A percentile compares a stretch with the other conserved stretches of the same genome.
phyloP scores from a whole-genome alignment of 2,888 invertebrate species.

The Adelphocoris suturalis region DNA sequence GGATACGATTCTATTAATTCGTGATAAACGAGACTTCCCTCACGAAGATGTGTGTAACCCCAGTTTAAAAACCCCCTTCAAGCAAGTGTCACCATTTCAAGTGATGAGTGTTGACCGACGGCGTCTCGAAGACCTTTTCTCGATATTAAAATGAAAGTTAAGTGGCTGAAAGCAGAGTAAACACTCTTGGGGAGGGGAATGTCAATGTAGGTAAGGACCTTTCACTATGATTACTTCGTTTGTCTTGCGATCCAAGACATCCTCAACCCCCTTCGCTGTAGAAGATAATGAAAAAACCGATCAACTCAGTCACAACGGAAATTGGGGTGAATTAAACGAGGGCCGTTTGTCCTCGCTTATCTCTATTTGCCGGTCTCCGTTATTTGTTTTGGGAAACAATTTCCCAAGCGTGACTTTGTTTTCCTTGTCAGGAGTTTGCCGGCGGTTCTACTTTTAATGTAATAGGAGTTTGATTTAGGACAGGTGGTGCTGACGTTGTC shows the following conservation, averaged over 20 bases:
- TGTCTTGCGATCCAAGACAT: conserved; percentile 24
- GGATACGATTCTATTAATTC: too few species aligned
- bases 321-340: conserved; percentile 49
- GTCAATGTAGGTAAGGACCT: conserved; percentile 59
- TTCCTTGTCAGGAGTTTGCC: conserved; percentile 56
- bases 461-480: conserved; percentile 51
- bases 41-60: neutral
- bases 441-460: conserved; percentile 40
- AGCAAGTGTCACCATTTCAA: conserved; percentile 19
- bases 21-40: too few species aligned
- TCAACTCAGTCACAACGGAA: conserved; percentile 20
- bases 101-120: conserved; percentile 24
- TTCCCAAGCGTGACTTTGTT: conserved; percentile 48
- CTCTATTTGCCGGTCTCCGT: conserved; percentile 28
- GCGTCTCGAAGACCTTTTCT: conserved; percentile 37
- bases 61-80: conserved; percentile 21
- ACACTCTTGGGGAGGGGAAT: conserved; percentile 35
- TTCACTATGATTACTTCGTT: conserved; percentile 60
- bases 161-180: conserved; percentile 31
- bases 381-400: conserved; percentile 11
- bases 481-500: neutral
- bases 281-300: conserved; percentile 26
- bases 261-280: neutral
- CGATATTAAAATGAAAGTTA: conserved; percentile 56
- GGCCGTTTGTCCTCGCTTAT: neutral